phyloP scores from a whole-genome alignment of 2,113 vertebrate species.

The Lutjanus erythropterus region DNA sequence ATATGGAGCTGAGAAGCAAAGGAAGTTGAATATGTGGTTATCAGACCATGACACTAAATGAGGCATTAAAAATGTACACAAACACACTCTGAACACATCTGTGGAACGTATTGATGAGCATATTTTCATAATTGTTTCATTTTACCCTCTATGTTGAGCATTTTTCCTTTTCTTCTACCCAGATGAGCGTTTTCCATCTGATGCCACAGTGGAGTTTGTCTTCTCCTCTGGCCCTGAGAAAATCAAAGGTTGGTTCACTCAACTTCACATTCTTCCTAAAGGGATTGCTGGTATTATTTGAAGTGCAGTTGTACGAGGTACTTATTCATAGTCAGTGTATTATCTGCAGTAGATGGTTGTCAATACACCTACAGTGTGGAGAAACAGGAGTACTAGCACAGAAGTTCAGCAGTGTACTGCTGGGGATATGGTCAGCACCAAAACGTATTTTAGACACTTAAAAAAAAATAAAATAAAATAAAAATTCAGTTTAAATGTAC shows the following conservation, averaged over 20 bases:
- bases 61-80: conserved; percentile 17
- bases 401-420: too few species aligned
- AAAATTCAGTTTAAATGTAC: too few species aligned
- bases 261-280: background rate
- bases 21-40: conserved; percentile 8
- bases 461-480: too few species aligned
- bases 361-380: too few species aligned
- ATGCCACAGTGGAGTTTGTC: conserved; percentile 92
- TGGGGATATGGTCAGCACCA: too few species aligned
- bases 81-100: conserved; percentile 40
- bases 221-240: conserved; percentile 93
- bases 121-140: too few species aligned
- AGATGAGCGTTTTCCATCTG: conserved; percentile 92
- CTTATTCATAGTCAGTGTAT: too few species aligned
- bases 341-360: too few species aligned
- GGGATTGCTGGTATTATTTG: too few species aligned
- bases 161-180: background rate
- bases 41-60: conserved; percentile 20
- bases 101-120: conserved; percentile 36
- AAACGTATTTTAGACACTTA: too few species aligned
- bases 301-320: too few species aligned
- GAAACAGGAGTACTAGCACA: too few species aligned
- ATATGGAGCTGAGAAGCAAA: conserved; percentile 11
- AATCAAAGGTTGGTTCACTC: conserved; percentile 86
- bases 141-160: background rate